Evolutionary conservation across 23 tunicate species (phyloP).

Genomic region (Corella eumyota): DNA sequence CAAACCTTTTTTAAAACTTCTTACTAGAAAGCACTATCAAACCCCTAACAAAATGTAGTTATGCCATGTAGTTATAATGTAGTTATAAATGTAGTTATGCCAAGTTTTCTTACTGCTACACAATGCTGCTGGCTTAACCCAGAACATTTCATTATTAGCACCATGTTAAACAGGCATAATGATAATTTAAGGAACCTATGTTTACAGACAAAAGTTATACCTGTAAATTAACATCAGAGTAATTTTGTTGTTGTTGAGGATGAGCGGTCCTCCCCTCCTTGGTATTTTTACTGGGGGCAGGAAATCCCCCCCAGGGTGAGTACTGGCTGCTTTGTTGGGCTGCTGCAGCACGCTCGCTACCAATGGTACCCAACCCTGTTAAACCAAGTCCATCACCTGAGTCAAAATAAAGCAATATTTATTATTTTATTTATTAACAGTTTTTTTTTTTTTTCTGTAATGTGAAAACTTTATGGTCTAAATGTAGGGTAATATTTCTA

Average conservation of each 20-base stretch:
- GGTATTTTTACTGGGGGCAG: too few relatives aligned
- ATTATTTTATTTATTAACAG: background rate
- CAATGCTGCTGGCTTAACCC: too few relatives aligned
- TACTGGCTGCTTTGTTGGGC: slow-evolving; percentile 25
- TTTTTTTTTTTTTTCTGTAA: background rate
- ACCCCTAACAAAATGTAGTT: too few relatives aligned
- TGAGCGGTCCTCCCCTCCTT: too few relatives aligned
- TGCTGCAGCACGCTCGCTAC: slow-evolving; percentile 70
- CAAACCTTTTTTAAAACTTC: background rate
- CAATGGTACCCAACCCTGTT: slow-evolving; percentile 54
- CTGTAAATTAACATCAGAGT: too few relatives aligned
- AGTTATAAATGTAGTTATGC: too few relatives aligned
- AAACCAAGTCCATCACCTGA: slow-evolving; percentile 41
- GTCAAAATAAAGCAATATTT: background rate
- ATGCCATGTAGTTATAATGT: too few relatives aligned
- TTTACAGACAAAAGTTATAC: too few relatives aligned
- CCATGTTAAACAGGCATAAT: background rate
- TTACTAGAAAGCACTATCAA: too few relatives aligned
- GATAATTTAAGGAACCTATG: background rate
- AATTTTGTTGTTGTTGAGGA: background rate
- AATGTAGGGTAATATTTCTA: background rate
- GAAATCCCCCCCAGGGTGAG: slow-evolving; percentile 33
- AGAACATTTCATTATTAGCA: background rate
- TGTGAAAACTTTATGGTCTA: background rate
- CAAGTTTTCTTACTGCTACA: too few relatives aligned